Evolutionary conservation across 2,888 invertebrate genomes (phyloP).

Genomic region (Drosophila kambysellisi): DNA sequence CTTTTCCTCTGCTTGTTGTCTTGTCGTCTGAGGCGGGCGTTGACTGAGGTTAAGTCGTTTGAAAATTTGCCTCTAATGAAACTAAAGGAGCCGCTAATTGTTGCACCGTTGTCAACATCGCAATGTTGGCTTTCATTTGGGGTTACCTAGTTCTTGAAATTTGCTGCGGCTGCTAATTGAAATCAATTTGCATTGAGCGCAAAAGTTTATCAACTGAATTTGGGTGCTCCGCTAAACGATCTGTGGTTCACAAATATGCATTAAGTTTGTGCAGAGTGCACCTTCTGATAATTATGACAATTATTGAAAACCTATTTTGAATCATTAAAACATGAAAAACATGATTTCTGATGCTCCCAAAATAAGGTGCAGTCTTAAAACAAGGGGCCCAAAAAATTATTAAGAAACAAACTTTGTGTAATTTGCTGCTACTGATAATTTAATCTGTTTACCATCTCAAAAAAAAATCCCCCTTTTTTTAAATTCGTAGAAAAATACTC

Average conservation of each 20-base stretch:
- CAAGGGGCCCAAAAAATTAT: not conserved
- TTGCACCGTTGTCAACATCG: slow-evolving; percentile 50
- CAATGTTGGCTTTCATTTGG: slow-evolving; percentile 15
- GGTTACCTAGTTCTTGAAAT: slow-evolving; percentile 9
- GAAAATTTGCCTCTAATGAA: slow-evolving; percentile 69
- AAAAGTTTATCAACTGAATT: slow-evolving; percentile 6
- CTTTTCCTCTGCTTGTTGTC: slow-evolving; percentile 9
- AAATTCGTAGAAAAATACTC: not conserved
- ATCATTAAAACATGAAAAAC: not conserved
- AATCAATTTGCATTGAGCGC: slow-evolving; percentile 33
- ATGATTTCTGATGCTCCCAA: not conserved
- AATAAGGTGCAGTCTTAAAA: not conserved
- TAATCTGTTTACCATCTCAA: slow-evolving; percentile 5
- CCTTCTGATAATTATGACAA: not conserved
- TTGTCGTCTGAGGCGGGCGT: slow-evolving; percentile 26
- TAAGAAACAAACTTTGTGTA: not conserved
- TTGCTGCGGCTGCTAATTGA: slow-evolving; percentile 19
- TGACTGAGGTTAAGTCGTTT: slow-evolving; percentile 68
- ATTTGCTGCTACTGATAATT: not conserved
- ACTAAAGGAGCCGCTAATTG: slow-evolving; percentile 71
- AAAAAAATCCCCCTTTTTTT: slow-evolving; percentile 1
- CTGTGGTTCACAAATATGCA: not conserved
- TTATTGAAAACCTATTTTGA: not conserved
- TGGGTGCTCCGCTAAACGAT: slow-evolving; percentile 15
- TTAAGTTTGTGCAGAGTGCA: no score